Evolutionary conservation across 2,888 invertebrate genomes (phyloP).

Genomic region (Hermaeophaga mercurialis): DNA sequence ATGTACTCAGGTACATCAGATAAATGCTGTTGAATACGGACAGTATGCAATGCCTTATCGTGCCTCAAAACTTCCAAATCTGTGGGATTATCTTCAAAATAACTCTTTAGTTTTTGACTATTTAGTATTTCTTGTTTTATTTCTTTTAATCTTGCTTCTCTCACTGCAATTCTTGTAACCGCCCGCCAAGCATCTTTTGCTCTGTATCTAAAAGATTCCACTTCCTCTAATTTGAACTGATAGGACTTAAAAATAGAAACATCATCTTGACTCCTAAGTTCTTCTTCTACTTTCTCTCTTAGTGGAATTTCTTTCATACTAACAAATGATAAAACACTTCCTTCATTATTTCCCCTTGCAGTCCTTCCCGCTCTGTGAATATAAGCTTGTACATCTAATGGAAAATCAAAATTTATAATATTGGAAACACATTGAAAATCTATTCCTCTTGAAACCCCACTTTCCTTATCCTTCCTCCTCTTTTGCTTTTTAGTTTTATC

Average conservation of each 20-base stretch:
- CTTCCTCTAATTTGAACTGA: conserved; percentile 92
- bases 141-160: conserved; percentile 94
- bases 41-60: conserved; percentile 84
- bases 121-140: conserved; percentile 93
- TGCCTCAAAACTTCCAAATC: conserved; percentile 85
- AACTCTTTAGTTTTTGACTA: conserved; percentile 89
- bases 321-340: conserved; percentile 88
- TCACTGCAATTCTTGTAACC: conserved; percentile 89
- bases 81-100: conserved; percentile 90
- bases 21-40: conserved; percentile 82
- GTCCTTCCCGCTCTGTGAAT: conserved; percentile 93
- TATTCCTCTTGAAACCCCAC: conserved; percentile 94
- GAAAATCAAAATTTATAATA: conserved; percentile 99
- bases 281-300: conserved; percentile 76
- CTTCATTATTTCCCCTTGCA: conserved; percentile 84
- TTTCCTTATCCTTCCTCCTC: conserved; percentile 85
- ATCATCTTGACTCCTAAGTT: conserved; percentile 70
- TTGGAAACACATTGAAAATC: conserved; percentile 98
- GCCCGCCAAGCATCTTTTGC: conserved; percentile 95
- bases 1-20: conserved; percentile 93
- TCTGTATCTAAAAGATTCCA: conserved; percentile 94
- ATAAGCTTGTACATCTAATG: conserved; percentile 85
- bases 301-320: conserved; percentile 76
- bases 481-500: conserved; percentile 53
- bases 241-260: conserved; percentile 77